Evolutionary conservation across 2,113 vertebrate species (phyloP), one percentile per base, ranked within the genome.

Genomic region (Rhinichthys klamathensis): DNA sequence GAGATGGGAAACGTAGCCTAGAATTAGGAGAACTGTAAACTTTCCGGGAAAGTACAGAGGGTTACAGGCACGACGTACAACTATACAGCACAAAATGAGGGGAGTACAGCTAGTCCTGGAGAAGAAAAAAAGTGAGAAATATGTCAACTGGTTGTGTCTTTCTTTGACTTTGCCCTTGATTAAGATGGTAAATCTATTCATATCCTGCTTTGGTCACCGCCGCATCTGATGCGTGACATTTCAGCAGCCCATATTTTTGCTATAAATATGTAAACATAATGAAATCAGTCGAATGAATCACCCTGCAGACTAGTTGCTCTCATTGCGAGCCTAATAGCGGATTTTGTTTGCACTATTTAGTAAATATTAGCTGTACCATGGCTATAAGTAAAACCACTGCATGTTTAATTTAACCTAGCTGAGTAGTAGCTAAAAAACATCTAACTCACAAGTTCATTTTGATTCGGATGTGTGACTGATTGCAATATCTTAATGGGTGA

Each of bases 101-200:
- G 5, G 79, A 51, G 77, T 21, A 80, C 77, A 63, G 38, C 23
- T 46, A 63, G 61, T 69, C 10, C 58, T 25, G 61, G 13, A 30
- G 74, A 54, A 30, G 46, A 76, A 54, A 51, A n/a, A 32, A 82
- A 82, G 46, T 54, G 11, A 13, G 25, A 72, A 58, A 82, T 72
- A 67, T 67, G 60, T 81, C 79, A 67, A 41, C 44, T 70, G 80
- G 44, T n/a, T 81, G 61, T 82, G 27, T 81, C 60, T 81, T 23
- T 80, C 56, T 60, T 63, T 61, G 32, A 81, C 12, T 51, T 49
- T 67, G 79, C 18, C 41, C 41, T 81, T 81, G 27, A 67, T 81
- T 67, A 49, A 23, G 23, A 81, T 67, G 58, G 61, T 79, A 61
- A 46, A 81, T 81, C 25, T 63, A 65, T 65, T 81, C 38, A 46